Evolutionary conservation across 2,888 invertebrate genomes (phyloP), one percentile per base, ranked within the genome.

Genomic region (Strigamia crassipes): DNA sequence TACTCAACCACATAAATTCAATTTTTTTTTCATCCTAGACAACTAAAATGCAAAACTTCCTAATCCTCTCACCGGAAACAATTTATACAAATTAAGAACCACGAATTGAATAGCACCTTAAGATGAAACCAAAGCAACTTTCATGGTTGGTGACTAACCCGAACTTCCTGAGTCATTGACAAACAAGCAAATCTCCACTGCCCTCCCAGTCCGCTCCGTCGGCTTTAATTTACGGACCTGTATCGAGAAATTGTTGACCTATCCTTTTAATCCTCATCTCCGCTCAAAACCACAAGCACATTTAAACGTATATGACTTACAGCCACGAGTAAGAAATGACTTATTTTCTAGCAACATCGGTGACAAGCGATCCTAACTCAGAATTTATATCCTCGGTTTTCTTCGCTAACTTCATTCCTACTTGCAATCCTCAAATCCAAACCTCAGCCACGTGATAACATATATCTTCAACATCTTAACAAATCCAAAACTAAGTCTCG

Each of bases 281-380:
- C 73, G 73, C 31, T 73, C 31, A 12, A 73, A 73, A 73, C 73
- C 73, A 73, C 73, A 73, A 73, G 27, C 73, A 73, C 73, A 73
- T 73, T 31, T 73, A 73, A 73, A 73, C 73, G 31, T 8, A 4
- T 73, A 73, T 73, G 73, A 73, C 73, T 73, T 73, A 73, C 27
- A 73, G 73, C 6, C 73, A 23, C 31, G 5, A n/a, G 27, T 73
- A 73, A 73, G 73, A 73, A 73, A 73, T 73, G 73, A 73, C 13
- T 73, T 73, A 73, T 73, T 73, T 73, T 13, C 27, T 31, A 73
- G 73, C 73, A 73, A 73, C 73, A 73, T 31, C 31, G 31, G 73
- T 73, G 73, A 73, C 73, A 73, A 73, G 73, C 31, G 31, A 73
- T 73, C 31, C 73, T 8, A 73, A 4, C 73, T 38, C 73, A 31